phyloP scores from a whole-genome alignment of 64 coral and sea anemone species.

The Montipora cactus region DNA sequence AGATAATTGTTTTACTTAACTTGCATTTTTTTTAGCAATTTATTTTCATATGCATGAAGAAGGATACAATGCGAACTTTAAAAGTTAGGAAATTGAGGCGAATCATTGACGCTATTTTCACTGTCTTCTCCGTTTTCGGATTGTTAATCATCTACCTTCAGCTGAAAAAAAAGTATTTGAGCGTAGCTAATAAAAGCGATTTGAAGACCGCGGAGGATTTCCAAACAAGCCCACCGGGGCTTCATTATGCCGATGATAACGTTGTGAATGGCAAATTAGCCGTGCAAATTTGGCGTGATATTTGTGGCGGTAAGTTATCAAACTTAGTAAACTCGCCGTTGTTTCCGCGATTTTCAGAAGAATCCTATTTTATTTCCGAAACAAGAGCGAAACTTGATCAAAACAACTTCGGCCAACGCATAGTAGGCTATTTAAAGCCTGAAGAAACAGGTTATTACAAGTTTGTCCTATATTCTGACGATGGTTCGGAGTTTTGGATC shows the following conservation, averaged over 20 bases:
- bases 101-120: background rate
- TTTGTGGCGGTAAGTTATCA: constrained; percentile 42
- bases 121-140: background rate
- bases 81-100: background rate
- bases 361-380: constrained; percentile 28
- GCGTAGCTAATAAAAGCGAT: background rate
- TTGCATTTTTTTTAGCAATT: background rate
- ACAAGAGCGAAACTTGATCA: background rate
- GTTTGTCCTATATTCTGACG: constrained; percentile 59
- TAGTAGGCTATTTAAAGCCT: constrained; percentile 40
- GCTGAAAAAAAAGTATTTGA: background rate
- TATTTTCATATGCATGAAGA: constrained; percentile 4
- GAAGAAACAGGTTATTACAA: constrained; percentile 56
- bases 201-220: background rate
- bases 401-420: constrained; percentile 34
- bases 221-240: background rate
- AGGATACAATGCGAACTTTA: constrained; percentile 2
- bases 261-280: background rate
- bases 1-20: background rate
- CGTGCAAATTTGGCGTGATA: constrained; percentile 34
- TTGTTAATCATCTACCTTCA: constrained; percentile 20
- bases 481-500: constrained; percentile 65
- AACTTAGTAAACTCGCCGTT: constrained; percentile 30
- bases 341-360: constrained; percentile 52
- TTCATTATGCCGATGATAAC: background rate